Evolutionary conservation across 2,797 vertebrate species (phyloP), one percentile per base, ranked within the genome.

Genomic region (Potorous gilbertii): DNA sequence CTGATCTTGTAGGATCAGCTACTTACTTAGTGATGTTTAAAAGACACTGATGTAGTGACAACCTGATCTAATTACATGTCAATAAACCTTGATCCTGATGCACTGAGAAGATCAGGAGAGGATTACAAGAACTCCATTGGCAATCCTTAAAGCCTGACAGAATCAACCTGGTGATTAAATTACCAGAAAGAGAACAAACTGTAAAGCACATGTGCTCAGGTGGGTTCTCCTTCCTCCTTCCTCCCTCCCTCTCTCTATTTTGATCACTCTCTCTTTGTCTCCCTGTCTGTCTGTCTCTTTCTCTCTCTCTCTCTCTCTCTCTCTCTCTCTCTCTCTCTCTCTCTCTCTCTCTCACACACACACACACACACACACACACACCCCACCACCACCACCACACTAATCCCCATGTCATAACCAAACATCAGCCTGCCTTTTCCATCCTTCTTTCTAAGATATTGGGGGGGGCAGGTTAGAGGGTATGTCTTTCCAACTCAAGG

Each of bases 41-140:
- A 98, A 98, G 98, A 99, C 99, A 99, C 98, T 98, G 99, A 99
- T 97, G 98, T 98, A 98, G 98, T 99, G 98, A 99, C 98, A 99
- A 98, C 97, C 98, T 99, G 99, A 99, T 99, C 99, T 99, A 99
- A 99, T 99, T 99, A 99, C 98, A 99, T 98, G 99, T 99, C 99
- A 99, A 99, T 99, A 99, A 99, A 98, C 99, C 98, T 96, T 98
- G 97, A 97, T 98, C 98, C 97, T 93, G 97, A 98, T 98, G 98
- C 96, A 94, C 98, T 62, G 96, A 98, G 98, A 97, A 97, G 97
- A 98, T 98, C 98, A 96, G 97, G 95, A 98, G 96, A 97, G 98
- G 98, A 98, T 98, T 98, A 98, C 96, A 96, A 96, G 74, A 98
- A 96, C 97, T 98, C 96, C 18, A 52, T 5, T 94, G 98, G 98